phyloP scores from a whole-genome alignment of 2,797 vertebrate genomes.

The Iguana delicatissima region DNA sequence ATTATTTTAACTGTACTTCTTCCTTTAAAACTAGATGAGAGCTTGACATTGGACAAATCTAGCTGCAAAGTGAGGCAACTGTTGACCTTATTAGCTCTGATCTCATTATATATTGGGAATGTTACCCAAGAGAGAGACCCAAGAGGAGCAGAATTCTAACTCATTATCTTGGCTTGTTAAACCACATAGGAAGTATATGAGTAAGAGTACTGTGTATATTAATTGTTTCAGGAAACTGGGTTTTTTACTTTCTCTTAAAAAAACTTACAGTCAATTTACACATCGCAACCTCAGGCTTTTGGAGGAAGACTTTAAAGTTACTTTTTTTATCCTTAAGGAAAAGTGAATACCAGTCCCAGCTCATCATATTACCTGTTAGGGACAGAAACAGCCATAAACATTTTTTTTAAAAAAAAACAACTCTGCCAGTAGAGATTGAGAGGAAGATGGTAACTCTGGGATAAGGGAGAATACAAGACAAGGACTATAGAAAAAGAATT shows the following conservation, averaged over 20 bases:
- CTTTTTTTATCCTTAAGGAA: neutral
- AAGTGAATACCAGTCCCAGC: no score
- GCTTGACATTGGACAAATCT: neutral
- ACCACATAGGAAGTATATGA: neutral
- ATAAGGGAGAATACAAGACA: no score
- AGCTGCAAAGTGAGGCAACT: neutral
- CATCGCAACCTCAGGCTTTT: neutral
- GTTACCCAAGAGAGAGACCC: constrained; percentile 33
- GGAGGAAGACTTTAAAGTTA: neutral
- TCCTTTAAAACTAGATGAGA: constrained; percentile 16
- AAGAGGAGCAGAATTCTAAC: constrained; percentile 6
- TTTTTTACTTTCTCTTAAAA: neutral
- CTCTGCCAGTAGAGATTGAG: neutral
- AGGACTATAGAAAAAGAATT: no score
- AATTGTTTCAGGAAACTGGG: constrained; percentile 19
- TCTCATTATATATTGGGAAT: constrained; percentile 43
- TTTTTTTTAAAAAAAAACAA: neutral
- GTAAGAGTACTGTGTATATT: neutral
- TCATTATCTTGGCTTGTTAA: constrained; percentile 38
- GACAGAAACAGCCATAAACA: neutral
- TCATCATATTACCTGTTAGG: neutral
- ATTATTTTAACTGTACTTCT: constrained; percentile 37
- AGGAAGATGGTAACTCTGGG: no score
- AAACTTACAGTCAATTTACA: neutral
- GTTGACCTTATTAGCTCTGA: constrained; percentile 48